Evolutionary conservation across 2,113 vertebrate species (phyloP).

Genomic region (Nanger granti): DNA sequence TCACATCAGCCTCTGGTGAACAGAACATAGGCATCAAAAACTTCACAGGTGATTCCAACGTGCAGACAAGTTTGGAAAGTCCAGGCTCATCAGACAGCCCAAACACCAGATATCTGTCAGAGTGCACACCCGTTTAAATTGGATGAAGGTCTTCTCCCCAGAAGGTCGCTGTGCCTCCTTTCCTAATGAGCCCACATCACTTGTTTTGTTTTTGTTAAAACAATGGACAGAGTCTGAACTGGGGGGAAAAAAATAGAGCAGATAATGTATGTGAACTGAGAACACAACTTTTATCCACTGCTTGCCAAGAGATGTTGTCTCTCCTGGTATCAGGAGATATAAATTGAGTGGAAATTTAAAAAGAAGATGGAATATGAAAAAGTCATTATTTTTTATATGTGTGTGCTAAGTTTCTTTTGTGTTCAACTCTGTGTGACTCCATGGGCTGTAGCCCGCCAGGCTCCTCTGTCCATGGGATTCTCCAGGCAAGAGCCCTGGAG

Average conservation of each 20-base stretch:
- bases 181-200: neutral
- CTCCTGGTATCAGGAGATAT: neutral
- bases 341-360: neutral
- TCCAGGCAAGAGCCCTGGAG: neutral
- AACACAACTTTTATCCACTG: neutral
- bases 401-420: neutral
- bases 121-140: neutral
- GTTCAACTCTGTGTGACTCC: rapidly evolving
- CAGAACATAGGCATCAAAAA: neutral
- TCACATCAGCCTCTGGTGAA: neutral
- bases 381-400: neutral
- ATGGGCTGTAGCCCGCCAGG: neutral
- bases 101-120: neutral
- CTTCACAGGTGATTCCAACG: neutral
- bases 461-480: neutral
- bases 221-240: neutral
- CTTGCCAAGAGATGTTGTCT: neutral
- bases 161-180: neutral
- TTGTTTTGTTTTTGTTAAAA: neutral
- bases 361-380: neutral
- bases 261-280: neutral
- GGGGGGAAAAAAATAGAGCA: neutral
- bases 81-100: neutral
- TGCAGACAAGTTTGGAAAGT: neutral
- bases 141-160: neutral